Percentiles rank a stretch among this genome's conserved stretches.
Evolutionary conservation across 2,797 vertebrate species (phyloP).

Genomic region (Peromyscus attwateri): DNA sequence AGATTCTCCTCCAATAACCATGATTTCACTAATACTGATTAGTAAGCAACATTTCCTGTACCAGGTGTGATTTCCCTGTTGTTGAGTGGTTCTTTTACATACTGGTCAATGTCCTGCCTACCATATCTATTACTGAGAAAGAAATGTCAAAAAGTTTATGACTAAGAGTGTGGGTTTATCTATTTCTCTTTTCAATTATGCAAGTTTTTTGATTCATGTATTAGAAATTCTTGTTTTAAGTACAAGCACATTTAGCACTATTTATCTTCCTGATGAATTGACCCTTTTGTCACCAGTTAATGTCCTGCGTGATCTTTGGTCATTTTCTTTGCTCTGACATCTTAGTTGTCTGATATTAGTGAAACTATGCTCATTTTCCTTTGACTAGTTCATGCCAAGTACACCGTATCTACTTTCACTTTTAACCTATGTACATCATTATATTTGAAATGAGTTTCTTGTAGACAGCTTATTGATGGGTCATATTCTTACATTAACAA

Average conservation of each 20-base stretch:
- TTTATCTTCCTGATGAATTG: slow-evolving; percentile 55
- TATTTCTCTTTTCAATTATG: slow-evolving; percentile 62
- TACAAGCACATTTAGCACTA: slow-evolving; percentile 19
- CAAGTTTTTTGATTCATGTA: slow-evolving; percentile 61
- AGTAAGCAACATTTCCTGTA: neutral
- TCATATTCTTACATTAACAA: slow-evolving; percentile 50
- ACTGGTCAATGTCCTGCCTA: slow-evolving; percentile 58
- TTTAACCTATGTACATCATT: slow-evolving; percentile 61
- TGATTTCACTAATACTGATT: neutral
- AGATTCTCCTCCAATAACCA: neutral
- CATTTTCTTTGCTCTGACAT: slow-evolving; percentile 58
- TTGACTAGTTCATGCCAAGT: slow-evolving; percentile 34
- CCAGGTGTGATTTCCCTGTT: neutral
- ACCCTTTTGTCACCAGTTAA: slow-evolving; percentile 38
- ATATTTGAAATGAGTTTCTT: slow-evolving; percentile 68
- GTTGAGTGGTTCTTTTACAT: slow-evolving; percentile 34
- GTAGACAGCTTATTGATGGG: slow-evolving; percentile 19
- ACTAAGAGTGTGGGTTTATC: slow-evolving; percentile 60
- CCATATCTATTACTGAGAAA: slow-evolving; percentile 30
- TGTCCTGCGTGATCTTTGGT: slow-evolving; percentile 49
- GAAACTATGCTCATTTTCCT: slow-evolving; percentile 45
- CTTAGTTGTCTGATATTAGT: slow-evolving; percentile 60
- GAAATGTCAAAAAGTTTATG: slow-evolving; percentile 59
- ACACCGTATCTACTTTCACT: slow-evolving; percentile 35
- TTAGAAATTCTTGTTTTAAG: slow-evolving; percentile 64